phyloP scores from a whole-genome alignment of 2,888 invertebrate genomes.

The Acleris sparsana region DNA sequence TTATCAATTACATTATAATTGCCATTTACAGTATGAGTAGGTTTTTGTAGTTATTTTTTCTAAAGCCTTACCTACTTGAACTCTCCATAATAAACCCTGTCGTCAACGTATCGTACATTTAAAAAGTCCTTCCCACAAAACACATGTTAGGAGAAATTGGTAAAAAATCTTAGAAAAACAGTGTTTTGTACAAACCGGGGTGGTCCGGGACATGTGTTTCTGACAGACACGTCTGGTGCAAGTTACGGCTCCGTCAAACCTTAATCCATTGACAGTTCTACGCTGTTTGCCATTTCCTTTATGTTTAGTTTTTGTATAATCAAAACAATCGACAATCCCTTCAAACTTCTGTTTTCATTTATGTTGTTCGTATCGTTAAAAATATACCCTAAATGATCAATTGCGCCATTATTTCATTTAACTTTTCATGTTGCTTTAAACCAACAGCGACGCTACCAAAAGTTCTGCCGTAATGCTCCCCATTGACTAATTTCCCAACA shows the following conservation, averaged over 20 bases:
- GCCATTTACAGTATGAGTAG: too few species aligned
- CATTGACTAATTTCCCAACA: constrained; percentile 15
- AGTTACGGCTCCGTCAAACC: constrained; percentile 8
- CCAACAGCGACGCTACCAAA: constrained; percentile 2
- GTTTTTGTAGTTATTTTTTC: too few species aligned
- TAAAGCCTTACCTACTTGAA: neutral
- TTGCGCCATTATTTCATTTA: neutral
- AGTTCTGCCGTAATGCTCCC: constrained; percentile 16
- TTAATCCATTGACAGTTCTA: constrained; percentile 23
- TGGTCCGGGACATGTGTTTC: constrained; percentile 61
- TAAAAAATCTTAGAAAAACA: constrained; percentile 60
- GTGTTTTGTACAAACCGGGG: constrained; percentile 56
- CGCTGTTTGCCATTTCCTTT: constrained; percentile 5
- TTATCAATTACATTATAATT: too few species aligned
- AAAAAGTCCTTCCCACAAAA: constrained; percentile 55
- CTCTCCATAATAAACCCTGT: constrained; percentile 39
- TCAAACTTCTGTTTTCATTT: neutral
- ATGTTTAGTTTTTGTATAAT: neutral
- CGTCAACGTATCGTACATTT: constrained; percentile 52
- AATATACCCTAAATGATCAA: neutral
- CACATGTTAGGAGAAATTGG: constrained; percentile 71
- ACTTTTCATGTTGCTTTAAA: neutral
- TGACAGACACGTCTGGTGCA: constrained; percentile 41
- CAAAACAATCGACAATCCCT: neutral
- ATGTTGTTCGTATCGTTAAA: neutral